Evolutionary conservation across 2,113 vertebrate species (phyloP), one percentile per base, ranked within the genome.

Genomic region (Edolisoma coerulescens): DNA sequence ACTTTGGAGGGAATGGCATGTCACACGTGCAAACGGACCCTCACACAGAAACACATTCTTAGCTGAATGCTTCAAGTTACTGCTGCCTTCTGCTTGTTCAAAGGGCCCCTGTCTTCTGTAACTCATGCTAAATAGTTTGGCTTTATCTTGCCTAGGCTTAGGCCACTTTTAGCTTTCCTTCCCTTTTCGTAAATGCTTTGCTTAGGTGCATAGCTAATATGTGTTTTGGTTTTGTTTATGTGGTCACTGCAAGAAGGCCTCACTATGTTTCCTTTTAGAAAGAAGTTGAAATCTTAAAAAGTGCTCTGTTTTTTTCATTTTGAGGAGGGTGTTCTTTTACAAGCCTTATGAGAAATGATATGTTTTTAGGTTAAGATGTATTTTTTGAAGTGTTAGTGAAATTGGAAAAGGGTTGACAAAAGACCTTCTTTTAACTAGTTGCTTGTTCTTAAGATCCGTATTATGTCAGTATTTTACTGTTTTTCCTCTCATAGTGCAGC

Each of bases 351-450:
- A 30, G n/a, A 68, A 90, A 71, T 49, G 0, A 9, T 5, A 19
- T 0, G 0, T 44, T 39, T 42, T 91, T 50, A 54, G 39, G 19
- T 18, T 12, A 76, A 71, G 15, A 22, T 0, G 0, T 77, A 9
- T 5, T 70, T 86, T 77, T 75, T 57, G 2, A 69, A 69, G 6
- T 41, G 7, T 16, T 65, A 61, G 5, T 39, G 42, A 69, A 57
- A 41, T 57, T 61, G 32, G 8, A n/a, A 70, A 49, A 44, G 4
- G 3, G 9, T 44, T 80, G 35, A 35, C 12, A 24, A 26, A 64
- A 52, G 12, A 27, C 27, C 13, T 4, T 44, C 5, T 80, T 83
- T 54, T 30, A 64, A 16, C 33, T 81, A 52, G 8, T 21, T 87
- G 11, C 16, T 53, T 74, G 19, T 44, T 67, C n/a, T 73, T 89